These are phyloP conservation scores for Thelaira solivaga DNA, from an alignment of 2,888 invertebrate genomes.

Conservation along the genomic window DNA sequence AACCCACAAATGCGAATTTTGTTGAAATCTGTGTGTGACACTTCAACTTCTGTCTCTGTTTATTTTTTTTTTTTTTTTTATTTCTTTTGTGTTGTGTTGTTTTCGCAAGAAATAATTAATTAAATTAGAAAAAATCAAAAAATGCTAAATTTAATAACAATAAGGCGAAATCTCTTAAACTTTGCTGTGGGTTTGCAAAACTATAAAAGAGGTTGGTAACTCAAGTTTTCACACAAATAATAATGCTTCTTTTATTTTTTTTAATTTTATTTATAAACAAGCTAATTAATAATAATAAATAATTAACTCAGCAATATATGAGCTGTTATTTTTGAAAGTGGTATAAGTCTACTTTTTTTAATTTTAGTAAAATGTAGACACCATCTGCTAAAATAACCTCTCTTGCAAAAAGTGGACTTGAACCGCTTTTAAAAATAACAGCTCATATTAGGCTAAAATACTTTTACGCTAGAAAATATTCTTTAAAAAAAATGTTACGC, in stretches of 20 bases:
- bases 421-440: too few relatives aligned
- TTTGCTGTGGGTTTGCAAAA: conserved; percentile 32
- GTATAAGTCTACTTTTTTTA: too few relatives aligned
- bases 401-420: too few relatives aligned
- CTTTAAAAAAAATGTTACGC: too few relatives aligned
- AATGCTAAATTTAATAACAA: conserved; percentile 10
- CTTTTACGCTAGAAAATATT: too few relatives aligned
- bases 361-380: too few relatives aligned
- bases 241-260: too few relatives aligned
- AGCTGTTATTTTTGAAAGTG: too few relatives aligned
- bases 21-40: conserved; percentile 56
- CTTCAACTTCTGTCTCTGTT: conserved; percentile 48
- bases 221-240: conserved; percentile 64
- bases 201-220: conserved; percentile 57
- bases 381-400: too few relatives aligned
- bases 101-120: conserved; percentile 58
- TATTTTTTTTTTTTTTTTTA: background rate
- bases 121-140: conserved; percentile 34
- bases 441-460: too few relatives aligned
- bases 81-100: conserved; percentile 47
- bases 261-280: background rate
- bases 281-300: background rate
- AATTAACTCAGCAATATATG: background rate
- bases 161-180: conserved; percentile 49
- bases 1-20: conserved; percentile 33